Percentiles rank a stretch among this genome's conserved stretches.
Evolutionary conservation across 2,888 invertebrate genomes (phyloP).

Genomic region (Trachelus troglodyta): DNA sequence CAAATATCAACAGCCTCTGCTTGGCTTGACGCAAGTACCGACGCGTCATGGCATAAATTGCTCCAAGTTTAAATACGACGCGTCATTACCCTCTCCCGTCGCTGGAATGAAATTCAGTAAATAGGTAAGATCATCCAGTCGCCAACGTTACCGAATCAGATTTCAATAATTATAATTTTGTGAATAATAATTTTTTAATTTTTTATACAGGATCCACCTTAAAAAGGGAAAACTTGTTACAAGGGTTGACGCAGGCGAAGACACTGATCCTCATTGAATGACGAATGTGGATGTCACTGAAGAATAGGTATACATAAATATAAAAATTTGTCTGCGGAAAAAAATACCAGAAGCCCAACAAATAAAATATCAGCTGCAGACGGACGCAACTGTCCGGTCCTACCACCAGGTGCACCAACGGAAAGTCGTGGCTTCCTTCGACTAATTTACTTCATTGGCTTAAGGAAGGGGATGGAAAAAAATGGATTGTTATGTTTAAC

Average conservation of each 20-base stretch:
- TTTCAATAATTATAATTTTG: background rate
- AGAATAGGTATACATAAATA: too few relatives aligned
- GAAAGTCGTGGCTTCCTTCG: background rate
- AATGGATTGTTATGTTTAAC: background rate
- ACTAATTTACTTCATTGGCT: background rate
- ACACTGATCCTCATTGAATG: background rate
- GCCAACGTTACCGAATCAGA: background rate
- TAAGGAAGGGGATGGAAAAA: background rate
- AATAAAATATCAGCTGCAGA: background rate
- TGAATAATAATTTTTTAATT: background rate
- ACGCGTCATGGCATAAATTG: background rate
- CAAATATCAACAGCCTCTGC: background rate
- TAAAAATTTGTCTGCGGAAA: background rate
- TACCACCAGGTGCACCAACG: background rate
- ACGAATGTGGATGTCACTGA: too few relatives aligned
- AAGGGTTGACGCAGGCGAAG: background rate
- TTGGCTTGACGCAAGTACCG: background rate
- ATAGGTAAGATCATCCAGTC: background rate
- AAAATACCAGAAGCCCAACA: background rate
- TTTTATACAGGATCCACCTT: background rate
- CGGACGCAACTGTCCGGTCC: background rate
- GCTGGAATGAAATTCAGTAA: background rate
- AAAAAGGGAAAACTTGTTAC: background rate
- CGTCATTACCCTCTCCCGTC: background rate
- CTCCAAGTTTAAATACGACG: slow-evolving; percentile 1